Evolutionary conservation across 2,888 invertebrate species (phyloP), one percentile per base, ranked within the genome.

Genomic region (Trichogramma evanescens): DNA sequence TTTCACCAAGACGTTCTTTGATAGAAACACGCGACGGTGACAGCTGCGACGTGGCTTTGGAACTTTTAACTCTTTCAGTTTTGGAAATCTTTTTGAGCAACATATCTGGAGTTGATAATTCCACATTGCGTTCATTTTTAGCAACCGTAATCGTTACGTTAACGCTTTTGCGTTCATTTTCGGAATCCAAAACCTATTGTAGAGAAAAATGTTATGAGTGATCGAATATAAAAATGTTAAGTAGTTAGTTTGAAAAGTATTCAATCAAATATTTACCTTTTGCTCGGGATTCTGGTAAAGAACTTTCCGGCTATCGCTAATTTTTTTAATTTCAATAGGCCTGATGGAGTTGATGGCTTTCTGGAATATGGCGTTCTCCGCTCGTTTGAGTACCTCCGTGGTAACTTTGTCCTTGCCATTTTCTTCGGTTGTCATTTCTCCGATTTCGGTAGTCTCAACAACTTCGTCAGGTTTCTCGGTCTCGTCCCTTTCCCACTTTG

Each of bases 321-420:
- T 86, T 74, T 88, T 89, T 72, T 88, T 89, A 54, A 87, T 87
- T 79, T 89, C 89, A 56, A 88, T 86, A 0, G 89, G 89, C 54
- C 65, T 58, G 43, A 65, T 65, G 0, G 91, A 89, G 71, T 88
- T 91, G 50, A 91, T 89, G 0, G 91, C 91, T 77, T 94, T 92
- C 49, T 93, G 90, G 75, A 94, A 91, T 68, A 95, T 89, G 0
- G 91, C 93, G 75, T 94, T 93, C 80, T 95, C 94, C 2, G 95
- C 94, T 66, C 93, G 83, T 73, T 94, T 93, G 54, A 95, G 80
- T 4, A 95, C 92, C 77, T 93, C 93, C 26, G 89, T 89, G 1
- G 93, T 93, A 1, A 87, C 79, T 90, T 90, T 4, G 69, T 69
- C 1, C 54, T 76, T 76, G 0, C 66, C 64, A 3, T 74, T 74